Evolutionary conservation across 2,888 invertebrate genomes (phyloP).

Genomic region (Hirtodrosophila trivittata): DNA sequence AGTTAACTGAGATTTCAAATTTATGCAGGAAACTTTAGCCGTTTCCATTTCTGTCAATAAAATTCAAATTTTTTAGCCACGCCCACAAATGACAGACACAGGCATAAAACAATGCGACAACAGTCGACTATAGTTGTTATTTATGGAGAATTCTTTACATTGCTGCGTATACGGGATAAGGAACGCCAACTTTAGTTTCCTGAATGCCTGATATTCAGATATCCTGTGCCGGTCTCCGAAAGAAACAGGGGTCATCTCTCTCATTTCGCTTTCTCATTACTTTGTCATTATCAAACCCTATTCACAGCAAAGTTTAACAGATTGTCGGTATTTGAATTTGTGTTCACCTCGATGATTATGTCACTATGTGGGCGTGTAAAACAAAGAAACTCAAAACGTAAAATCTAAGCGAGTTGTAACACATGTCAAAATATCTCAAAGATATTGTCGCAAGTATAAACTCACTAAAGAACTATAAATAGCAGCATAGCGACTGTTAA

Average conservation of each 20-base stretch:
- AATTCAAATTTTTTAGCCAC: conserved; percentile 56
- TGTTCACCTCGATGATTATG: conserved; percentile 25
- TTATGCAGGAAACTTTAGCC: conserved; percentile 60
- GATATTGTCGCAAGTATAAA: too few species aligned
- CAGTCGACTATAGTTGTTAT: conserved; percentile 55
- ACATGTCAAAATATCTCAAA: too few species aligned
- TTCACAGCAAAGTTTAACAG: neutral
- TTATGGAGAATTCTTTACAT: conserved; percentile 72
- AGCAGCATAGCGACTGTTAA: too few species aligned
- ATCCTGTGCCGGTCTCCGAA: too few species aligned
- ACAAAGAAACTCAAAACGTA: too few species aligned
- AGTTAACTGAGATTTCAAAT: conserved; percentile 57
- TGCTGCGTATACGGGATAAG: conserved; percentile 40
- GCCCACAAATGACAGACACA: conserved; percentile 30
- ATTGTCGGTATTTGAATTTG: conserved; percentile 60
- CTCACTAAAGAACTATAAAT: too few species aligned
- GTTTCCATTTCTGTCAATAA: conserved; percentile 61
- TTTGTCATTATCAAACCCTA: too few species aligned
- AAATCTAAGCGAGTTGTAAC: too few species aligned
- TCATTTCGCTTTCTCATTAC: too few species aligned
- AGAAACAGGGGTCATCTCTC: too few species aligned
- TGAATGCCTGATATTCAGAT: too few species aligned
- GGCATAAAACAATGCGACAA: conserved; percentile 22
- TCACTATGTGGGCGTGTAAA: neutral
- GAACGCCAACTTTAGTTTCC: too few species aligned